These are phyloP conservation scores for Melopsittacus undulatus DNA, from an alignment of 2,797 vertebrate genomes.

Conservation along the genomic window DNA sequence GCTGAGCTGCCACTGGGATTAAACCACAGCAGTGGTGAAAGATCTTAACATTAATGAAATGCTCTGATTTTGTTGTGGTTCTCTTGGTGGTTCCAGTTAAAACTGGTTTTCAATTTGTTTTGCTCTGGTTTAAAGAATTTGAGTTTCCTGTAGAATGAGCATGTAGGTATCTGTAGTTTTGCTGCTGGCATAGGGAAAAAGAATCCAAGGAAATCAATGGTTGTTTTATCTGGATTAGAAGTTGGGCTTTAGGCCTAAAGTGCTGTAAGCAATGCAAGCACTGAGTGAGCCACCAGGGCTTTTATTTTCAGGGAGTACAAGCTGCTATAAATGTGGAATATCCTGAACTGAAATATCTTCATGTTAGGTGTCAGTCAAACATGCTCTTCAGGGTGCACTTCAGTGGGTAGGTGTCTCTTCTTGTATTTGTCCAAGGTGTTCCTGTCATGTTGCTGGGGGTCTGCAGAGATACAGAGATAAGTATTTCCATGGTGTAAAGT, in stretches of 20 bases:
- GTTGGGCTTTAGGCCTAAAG: background rate
- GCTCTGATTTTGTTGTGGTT: background rate
- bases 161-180: background rate
- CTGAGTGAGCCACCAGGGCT: background rate
- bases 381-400: background rate
- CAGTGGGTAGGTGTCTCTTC: background rate
- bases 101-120: background rate
- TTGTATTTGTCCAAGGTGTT: background rate
- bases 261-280: background rate
- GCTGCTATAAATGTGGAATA: background rate
- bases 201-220: background rate
- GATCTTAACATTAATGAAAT: background rate
- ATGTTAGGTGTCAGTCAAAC: background rate
- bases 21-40: background rate
- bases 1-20: background rate
- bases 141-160: background rate
- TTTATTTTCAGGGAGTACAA: background rate
- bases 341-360: background rate
- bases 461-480: background rate
- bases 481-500: background rate
- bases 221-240: background rate
- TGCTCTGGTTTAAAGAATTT: background rate
- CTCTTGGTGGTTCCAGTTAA: background rate
- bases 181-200: background rate
- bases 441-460: background rate